These are phyloP conservation scores for Tachina grossa DNA, from an alignment of 2,888 invertebrate genomes.

Conservation along the genomic window DNA sequence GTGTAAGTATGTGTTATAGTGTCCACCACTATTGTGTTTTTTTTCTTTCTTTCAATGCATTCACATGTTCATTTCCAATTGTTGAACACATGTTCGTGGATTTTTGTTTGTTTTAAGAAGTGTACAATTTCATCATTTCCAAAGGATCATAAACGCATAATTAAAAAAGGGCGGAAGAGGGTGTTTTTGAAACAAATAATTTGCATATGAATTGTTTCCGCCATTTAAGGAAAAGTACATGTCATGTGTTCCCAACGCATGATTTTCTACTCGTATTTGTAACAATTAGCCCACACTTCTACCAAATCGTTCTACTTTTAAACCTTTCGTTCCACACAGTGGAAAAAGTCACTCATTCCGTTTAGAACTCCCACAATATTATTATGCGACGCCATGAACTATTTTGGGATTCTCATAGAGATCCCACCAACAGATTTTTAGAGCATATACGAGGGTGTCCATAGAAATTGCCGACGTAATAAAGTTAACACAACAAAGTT, in stretches of 20 bases:
- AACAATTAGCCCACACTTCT: background rate
- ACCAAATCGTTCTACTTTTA: too few species aligned
- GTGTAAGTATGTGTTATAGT: background rate
- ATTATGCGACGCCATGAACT: too few species aligned
- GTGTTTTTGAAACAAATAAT: background rate
- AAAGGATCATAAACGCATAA: slow-evolving; percentile 5
- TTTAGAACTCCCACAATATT: too few species aligned
- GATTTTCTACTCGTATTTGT: background rate
- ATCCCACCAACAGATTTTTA: too few species aligned
- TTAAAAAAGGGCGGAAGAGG: background rate
- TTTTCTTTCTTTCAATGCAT: background rate
- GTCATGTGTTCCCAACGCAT: slow-evolving; percentile 15
- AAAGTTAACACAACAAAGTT: too few species aligned
- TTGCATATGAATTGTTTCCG: slow-evolving; percentile 30
- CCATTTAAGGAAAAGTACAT: slow-evolving; percentile 10
- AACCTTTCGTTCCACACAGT: too few species aligned
- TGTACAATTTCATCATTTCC: background rate
- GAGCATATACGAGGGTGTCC: too few species aligned
- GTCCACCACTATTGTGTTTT: background rate
- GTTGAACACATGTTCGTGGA: slow-evolving; percentile 22
- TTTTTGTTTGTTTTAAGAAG: background rate
- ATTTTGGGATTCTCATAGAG: too few species aligned
- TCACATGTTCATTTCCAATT: background rate
- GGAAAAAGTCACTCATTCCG: too few species aligned
- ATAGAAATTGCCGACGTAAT: too few species aligned